Conservation (phyloP, 1,140 invertebrate species). For the Amphibalanus amphitrite region DNA sequence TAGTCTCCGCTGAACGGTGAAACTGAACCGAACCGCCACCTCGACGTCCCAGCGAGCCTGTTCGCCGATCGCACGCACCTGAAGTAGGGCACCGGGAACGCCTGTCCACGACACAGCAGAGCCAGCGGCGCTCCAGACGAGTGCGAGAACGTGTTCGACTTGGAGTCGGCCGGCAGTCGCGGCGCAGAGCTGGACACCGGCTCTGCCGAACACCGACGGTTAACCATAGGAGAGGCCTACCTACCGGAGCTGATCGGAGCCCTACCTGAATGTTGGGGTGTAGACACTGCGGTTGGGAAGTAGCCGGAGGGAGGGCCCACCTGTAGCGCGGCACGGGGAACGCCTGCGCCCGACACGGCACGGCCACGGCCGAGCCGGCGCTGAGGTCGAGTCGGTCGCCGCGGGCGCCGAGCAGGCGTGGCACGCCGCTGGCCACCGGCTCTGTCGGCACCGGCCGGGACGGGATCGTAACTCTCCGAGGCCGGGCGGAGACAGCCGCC, state of each 20-base stretch:
- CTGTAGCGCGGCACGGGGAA: too few relatives aligned
- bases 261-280: too few relatives aligned
- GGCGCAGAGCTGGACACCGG: slow-evolving; percentile 24
- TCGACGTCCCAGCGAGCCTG: background rate
- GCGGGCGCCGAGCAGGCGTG: slow-evolving; percentile 12
- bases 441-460: slow-evolving; percentile 5
- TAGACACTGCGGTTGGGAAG: too few relatives aligned
- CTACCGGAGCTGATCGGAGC: too few relatives aligned
- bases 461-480: too few relatives aligned
- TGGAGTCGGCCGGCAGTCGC: slow-evolving; percentile 14
- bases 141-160: slow-evolving; percentile 12
- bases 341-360: slow-evolving; percentile 8
- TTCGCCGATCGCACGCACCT: background rate
- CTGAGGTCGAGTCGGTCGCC: slow-evolving; percentile 9
- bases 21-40: too few relatives aligned
- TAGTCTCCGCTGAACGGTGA: too few relatives aligned
- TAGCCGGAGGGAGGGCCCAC: too few relatives aligned
- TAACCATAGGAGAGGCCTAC: slow-evolving; percentile 10
- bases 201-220: slow-evolving; percentile 24
- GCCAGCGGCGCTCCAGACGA: slow-evolving; percentile 30
- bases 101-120: slow-evolving; percentile 38
- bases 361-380: slow-evolving; percentile 8
- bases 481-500: too few relatives aligned
- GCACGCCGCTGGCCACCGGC: slow-evolving; percentile 12
- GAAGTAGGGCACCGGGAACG: slow-evolving; percentile 11